Evolutionary conservation across 2,113 vertebrate genomes (phyloP), one percentile per base, ranked within the genome.

Genomic region (Xiphorhynchus elegans): DNA sequence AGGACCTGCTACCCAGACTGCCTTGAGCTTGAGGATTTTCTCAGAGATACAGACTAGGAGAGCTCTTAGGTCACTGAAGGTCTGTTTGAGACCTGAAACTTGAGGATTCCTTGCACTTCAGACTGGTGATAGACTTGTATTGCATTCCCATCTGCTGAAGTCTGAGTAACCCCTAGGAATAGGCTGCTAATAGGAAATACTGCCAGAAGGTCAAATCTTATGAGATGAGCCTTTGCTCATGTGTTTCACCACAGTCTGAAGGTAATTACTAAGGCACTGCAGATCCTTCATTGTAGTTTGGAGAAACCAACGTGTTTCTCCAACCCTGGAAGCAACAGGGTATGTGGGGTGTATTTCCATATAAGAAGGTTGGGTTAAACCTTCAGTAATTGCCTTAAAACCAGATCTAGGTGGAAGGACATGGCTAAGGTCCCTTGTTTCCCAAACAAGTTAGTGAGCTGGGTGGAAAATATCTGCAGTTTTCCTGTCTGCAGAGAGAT

Each of bases 11-110:
- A 73, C 55, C 40, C 35, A 63, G 40, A 63, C 46, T 67, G 35
- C 49, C 26, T 35, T 63, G 49, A 56, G 20, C 49, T 77, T 56
- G 58, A 89, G 72, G 31, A 87, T 89, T 89, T 97, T 91, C 76
- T 83, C 96, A 74, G 91, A 55, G 52, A 92, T 39, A 8, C 33
- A 87, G 84, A 17, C 42, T 96, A 63, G 76, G 9, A 37, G 88
- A 50, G 66, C 60, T 68, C 55, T 88, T 55, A 81, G 86, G 55
- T 96, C 77, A 1, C 50, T 12, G 35, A 91, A 37, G 3, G 60
- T 62, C 77, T 95, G 74, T 16, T 86, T 66, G 70, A 95, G 79
- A 68, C 80, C 84, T 55, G 35, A 94, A 96, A 78, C 77, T 66
- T n/a, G 87, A 93, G 10, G 39, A 40, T 49, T 95, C 75, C 12